A percentile compares a stretch with the other conserved stretches of the same genome.
Evolutionary conservation across 2,888 invertebrate species (phyloP).

Genomic region (Drosophila putrida): DNA sequence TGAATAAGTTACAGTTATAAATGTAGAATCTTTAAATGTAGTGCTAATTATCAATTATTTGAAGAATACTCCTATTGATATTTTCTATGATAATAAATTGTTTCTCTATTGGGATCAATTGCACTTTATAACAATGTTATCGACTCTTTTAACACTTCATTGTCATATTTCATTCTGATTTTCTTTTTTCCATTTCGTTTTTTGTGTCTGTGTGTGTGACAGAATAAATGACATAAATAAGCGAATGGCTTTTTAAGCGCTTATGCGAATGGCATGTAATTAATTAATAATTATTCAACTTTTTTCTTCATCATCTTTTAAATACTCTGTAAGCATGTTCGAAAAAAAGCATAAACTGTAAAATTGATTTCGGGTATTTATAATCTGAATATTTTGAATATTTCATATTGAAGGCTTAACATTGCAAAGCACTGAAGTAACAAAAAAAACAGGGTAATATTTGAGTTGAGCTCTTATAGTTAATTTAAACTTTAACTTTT

Average conservation of each 20-base stretch:
- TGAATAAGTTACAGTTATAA: too few relatives aligned
- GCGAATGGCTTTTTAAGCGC: conserved; percentile 52
- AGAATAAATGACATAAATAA: conserved; percentile 46
- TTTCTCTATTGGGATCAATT: neutral
- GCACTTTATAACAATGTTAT: neutral
- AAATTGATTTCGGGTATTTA: neutral
- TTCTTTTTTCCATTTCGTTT: neutral
- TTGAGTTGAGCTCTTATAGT: neutral
- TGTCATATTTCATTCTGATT: conserved; percentile 13
- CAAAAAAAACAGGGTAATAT: too few relatives aligned
- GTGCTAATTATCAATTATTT: too few relatives aligned
- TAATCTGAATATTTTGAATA: neutral
- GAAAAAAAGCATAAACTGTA: neutral
- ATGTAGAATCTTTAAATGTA: too few relatives aligned
- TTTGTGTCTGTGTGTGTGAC: conserved; percentile 1
- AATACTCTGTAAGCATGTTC: neutral
- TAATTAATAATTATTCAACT: conserved; percentile 56
- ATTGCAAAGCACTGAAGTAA: neutral
- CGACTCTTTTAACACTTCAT: conserved; percentile 35
- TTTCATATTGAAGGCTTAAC: neutral
- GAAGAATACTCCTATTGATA: too few relatives aligned
- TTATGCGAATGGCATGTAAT: conserved; percentile 53
- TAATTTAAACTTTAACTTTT: neutral
- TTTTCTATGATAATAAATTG: neutral
- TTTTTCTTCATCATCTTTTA: neutral